Evolutionary conservation across 2,888 invertebrate species (phyloP), one percentile per base, ranked within the genome.

Genomic region (Ennomos fuscantarius): DNA sequence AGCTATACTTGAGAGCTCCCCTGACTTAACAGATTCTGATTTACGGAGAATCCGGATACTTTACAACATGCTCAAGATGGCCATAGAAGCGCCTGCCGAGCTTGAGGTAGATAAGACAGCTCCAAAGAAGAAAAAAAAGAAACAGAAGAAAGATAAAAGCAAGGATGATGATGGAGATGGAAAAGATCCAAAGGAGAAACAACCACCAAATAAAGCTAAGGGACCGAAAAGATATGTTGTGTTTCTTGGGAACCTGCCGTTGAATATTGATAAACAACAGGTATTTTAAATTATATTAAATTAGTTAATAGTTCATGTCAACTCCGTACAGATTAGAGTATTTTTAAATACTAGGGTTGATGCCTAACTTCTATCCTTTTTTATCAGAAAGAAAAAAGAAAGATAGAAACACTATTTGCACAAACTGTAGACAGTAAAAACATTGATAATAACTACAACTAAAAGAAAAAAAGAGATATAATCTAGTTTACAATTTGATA

Each of bases 171-270:
- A 64, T 8, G 42, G 36, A 9, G 51, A 60, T 32, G 61, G 68
- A 34, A 43, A n/a, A 12, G 55, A 62, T 9, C 55, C 54, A 32
- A 59, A 57, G 31, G 40, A 54, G 1, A 55, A 34, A 10, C 41
- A 37, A 6, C 62, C 60, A 9, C 68, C 69, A 9, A 72, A 73
- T 11, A 71, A 65, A 10, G 67, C 63, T 8, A 63, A 71, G 39
- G 69, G 65, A 10, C 82, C 87, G 0, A 92, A 91, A 60, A 77
- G 92, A 84, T 92, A 92, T 81, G 86, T 92, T 1, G 91, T 90
- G 15, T 92, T 92, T 69, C 62, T 93, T 33, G 92, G 93, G 0
- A 93, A 92, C 63, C 68, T 93, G 31, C 88, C 92, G 0, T 66
- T 84, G 11, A 79, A 83, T 63, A 64, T 87, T 42, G 71, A 76